Conservation (phyloP, 2,888 invertebrate genomes). For the Philopedon plagiatum region DNA sequence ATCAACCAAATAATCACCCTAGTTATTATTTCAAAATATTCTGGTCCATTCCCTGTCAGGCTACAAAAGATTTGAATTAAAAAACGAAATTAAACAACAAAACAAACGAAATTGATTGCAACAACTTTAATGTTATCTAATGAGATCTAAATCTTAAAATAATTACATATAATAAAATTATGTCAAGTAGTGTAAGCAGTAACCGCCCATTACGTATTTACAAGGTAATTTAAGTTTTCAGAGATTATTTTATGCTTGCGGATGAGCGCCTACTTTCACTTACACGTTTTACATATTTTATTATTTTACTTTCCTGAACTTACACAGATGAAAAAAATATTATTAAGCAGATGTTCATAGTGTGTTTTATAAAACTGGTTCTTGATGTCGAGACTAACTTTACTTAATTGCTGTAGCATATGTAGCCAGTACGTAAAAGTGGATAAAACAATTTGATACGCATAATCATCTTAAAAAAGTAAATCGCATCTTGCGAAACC, state of each 20-base stretch:
- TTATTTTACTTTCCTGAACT: not conserved
- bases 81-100: not conserved
- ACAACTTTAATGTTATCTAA: not conserved
- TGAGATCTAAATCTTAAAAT: not conserved
- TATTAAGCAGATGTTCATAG: not conserved
- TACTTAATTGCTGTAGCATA: no score
- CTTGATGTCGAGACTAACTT: not conserved
- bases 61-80: not conserved
- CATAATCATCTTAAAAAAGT: no score
- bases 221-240: not conserved
- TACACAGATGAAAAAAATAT: not conserved
- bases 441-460: no score
- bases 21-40: no score
- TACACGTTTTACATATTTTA: not conserved
- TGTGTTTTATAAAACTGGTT: not conserved
- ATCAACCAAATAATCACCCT: no score
- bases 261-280: conserved; percentile 6
- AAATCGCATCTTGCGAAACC: no score
- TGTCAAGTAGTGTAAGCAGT: conserved; percentile 4
- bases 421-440: no score
- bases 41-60: no score
- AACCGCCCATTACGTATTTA: not conserved
- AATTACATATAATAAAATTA: not conserved
- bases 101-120: not conserved
- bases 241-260: not conserved